These are phyloP conservation scores for Vulpes ferrilata DNA, from an alignment of 2,113 vertebrate species.

Conservation along the genomic window DNA sequence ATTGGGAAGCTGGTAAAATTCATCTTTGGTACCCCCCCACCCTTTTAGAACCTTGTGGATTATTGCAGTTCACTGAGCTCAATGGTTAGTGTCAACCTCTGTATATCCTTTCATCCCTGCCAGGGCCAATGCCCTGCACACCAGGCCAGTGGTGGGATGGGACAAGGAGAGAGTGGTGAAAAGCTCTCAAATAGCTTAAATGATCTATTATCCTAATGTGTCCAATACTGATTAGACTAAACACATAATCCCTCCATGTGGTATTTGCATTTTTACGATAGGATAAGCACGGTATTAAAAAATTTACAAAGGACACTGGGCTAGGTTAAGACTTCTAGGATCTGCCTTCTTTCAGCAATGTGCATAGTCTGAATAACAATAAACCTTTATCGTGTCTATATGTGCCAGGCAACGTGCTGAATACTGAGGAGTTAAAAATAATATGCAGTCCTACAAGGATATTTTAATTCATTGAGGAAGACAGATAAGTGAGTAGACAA, in stretches of 20 bases:
- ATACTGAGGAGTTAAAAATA: background rate
- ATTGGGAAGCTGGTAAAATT: background rate
- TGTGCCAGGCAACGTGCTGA: background rate
- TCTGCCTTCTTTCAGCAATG: background rate
- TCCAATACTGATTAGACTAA: background rate
- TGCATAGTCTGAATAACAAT: conserved; percentile 10
- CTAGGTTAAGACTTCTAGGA: background rate
- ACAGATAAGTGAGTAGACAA: background rate
- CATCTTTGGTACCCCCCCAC: background rate
- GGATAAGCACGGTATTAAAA: background rate
- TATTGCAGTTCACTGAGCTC: background rate
- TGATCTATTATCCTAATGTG: background rate
- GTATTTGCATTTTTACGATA: conserved; percentile 7
- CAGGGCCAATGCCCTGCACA: accelerated
- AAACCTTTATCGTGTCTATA: background rate
- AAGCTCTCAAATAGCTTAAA: background rate
- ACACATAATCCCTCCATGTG: background rate
- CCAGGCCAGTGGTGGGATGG: background rate
- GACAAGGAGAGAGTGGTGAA: background rate
- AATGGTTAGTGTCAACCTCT: accelerated
- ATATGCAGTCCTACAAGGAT: background rate
- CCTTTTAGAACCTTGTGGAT: background rate
- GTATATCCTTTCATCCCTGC: background rate
- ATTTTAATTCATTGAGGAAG: background rate
- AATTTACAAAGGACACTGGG: background rate